Base-by-base conservation (phyloP, 92 coral and sea anemone species). In the Ricordea florida region DNA sequence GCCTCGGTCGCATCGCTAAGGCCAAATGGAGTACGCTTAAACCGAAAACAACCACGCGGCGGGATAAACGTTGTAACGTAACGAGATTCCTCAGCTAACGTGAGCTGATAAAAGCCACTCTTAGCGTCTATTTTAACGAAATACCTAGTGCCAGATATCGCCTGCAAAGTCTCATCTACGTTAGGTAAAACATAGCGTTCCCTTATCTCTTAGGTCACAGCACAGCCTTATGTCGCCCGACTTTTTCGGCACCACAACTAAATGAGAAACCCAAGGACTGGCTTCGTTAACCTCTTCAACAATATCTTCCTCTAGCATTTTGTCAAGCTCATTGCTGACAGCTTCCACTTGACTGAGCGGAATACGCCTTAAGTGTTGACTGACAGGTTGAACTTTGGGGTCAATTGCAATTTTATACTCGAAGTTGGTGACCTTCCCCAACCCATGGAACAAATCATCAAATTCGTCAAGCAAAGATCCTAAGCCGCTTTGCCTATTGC, bases 141-240 rank as follows among this genome's bases (percentile, higher is more conserved):
- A 60, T 38, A 61, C 47, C 37, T 61, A 36, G 69, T 33, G 31
- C 82, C 87, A 29, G 24, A 72, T 62, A 83, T 38, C 10, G 65
- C 73, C 44, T 83, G 46, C 56, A 75, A 75, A 24, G 74, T 83
- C 18, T 83, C 79, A 11, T 66, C 74, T 6, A 83, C 59, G 62
- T 83, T 66, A 42, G 87, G 87, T 28, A 82, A 59, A 29, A 52
- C 63, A 48, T 74, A 53, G 17, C 79, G 53, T 66, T 84, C 89
- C 51, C 85, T 69, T 17, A 69, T 40, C 85, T 18, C 81, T 26
- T 7, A 66, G 65, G 33, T 69, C 80, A 36, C 71, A 63, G 63
- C 85, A 69, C 37, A 69, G 67, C 40, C 85, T 55, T 3, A 78
- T 16, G 15, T 53, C 65, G 32, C 85, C 76, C 29, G 59, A 60